Evolutionary conservation across 2,888 invertebrate genomes (phyloP), one percentile per base, ranked within the genome.

Genomic region (Caenorhabditis afra): DNA sequence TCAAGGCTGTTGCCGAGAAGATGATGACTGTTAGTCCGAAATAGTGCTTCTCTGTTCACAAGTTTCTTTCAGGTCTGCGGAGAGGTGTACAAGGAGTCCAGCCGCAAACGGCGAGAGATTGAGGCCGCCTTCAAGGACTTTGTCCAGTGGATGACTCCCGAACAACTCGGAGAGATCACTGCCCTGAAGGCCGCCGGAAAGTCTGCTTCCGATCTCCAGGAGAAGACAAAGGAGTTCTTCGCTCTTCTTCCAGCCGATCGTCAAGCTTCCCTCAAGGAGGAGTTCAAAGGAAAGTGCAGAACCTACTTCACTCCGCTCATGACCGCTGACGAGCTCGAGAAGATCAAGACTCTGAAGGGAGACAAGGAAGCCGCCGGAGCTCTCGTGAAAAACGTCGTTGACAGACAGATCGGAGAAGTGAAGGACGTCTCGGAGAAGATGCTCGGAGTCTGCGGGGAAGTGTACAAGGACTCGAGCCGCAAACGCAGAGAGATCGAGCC

Each of bases 161-260:
- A 79, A 41, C 78, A 79, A 57, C 20, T 62, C 1, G 73, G 64
- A 29, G 71, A 73, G 14, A 79, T 79, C 29, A 64, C 49, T 37
- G 73, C 64, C n/a, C 16, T 73, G 41, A 73, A 73, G 41, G 23
- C 64, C 3, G 57, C 73, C 5, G 67, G 73, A 68, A 81, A 81
- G 39, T 47, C 71, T 10, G 49, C 62, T 3, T 5, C 50, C 14
- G 86, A 86, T 11, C 55, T 85, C 47, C 82, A 79, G 10, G 79
- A 61, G n/a, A 84, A 87, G 53, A 81, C 83, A 29, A 81, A 85
- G 55, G 85, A 81, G 22, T 85, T 65, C 79, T 87, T 84, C 73
- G 78, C 76, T 14, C 68, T 45, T 2, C 79, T 81, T 62, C 73
- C 83, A 67, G 64, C 64, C 18, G 79, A 73, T 4, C 66, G 68